Evolutionary conservation across 2,888 invertebrate genomes (phyloP).

Genomic region (Suillia variegata): DNA sequence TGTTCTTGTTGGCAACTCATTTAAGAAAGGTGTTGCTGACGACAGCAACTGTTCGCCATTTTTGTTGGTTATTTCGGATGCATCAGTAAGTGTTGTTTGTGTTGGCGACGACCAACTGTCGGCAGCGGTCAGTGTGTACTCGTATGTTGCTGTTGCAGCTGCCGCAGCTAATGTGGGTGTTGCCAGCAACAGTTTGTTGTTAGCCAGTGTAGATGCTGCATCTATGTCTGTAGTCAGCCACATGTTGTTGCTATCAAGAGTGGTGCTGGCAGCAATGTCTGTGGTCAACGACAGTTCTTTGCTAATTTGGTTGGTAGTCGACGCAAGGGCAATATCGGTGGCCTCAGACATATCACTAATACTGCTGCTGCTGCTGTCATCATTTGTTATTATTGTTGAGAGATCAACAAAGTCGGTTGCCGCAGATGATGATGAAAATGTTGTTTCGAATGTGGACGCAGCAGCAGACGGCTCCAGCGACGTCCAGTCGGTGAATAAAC

Average conservation of each 20-base stretch:
- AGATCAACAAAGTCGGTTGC: slow-evolving; percentile 24
- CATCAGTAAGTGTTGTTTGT: slow-evolving; percentile 32
- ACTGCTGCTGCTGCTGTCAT: slow-evolving; percentile 17
- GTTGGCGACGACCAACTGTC: slow-evolving; percentile 28
- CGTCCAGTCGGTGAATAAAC: slow-evolving; percentile 18
- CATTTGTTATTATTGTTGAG: slow-evolving; percentile 6
- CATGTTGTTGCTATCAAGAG: slow-evolving; percentile 15
- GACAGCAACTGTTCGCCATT: slow-evolving; percentile 4
- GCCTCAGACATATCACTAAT: slow-evolving; percentile 17
- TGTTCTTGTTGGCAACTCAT: slow-evolving; percentile 34
- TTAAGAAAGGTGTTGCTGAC: slow-evolving; percentile 18
- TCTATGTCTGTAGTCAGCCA: neutral
- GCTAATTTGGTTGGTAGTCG: slow-evolving; percentile 29
- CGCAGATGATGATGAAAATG: neutral
- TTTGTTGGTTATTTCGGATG: slow-evolving; percentile 31
- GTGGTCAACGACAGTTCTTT: slow-evolving; percentile 19
- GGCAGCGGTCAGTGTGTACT: slow-evolving; percentile 20
- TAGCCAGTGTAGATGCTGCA: neutral
- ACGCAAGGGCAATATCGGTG: slow-evolving; percentile 5
- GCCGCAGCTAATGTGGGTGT: slow-evolving; percentile 21
- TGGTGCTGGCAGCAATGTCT: slow-evolving; percentile 9
- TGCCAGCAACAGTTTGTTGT: slow-evolving; percentile 33
- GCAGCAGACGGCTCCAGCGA: slow-evolving; percentile 24
- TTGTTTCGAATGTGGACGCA: slow-evolving; percentile 35
- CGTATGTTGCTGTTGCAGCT: slow-evolving; percentile 23